Conservation (phyloP, 2,797 vertebrate species). For the Diceros bicornis region DNA sequence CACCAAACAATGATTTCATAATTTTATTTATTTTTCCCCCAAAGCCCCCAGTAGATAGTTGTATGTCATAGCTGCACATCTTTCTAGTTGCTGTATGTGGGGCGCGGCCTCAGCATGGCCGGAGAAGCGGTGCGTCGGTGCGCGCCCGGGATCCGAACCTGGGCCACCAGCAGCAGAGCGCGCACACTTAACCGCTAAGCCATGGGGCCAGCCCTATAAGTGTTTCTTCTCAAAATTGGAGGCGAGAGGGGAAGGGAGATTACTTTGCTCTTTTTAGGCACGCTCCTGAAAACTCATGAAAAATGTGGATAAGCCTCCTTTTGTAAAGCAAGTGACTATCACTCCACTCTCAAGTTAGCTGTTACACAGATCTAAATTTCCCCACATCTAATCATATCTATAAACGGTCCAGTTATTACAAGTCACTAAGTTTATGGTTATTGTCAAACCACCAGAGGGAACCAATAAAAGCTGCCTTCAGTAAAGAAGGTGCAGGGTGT, state of each 20-base stretch:
- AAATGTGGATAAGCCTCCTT: background rate
- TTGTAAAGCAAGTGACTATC: constrained; percentile 43
- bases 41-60: too few relatives aligned
- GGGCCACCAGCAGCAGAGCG: too few relatives aligned
- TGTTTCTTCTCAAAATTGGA: constrained; percentile 13
- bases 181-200: too few relatives aligned
- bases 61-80: too few relatives aligned
- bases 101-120: too few relatives aligned
- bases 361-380: background rate
- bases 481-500: background rate
- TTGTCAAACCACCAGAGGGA: background rate
- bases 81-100: too few relatives aligned
- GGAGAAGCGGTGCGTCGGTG: too few relatives aligned
- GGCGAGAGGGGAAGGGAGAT: background rate
- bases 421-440: background rate
- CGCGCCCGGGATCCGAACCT: too few relatives aligned
- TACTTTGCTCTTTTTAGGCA: background rate
- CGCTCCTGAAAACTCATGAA: background rate
- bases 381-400: background rate
- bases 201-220: too few relatives aligned
- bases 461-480: background rate
- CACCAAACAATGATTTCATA: background rate
- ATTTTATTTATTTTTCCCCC: too few relatives aligned
- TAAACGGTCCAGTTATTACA: constrained; percentile 33
- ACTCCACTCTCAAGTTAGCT: background rate